Conservation (phyloP, 2,113 vertebrate genomes). For the Melanostigma gelatinosum region DNA sequence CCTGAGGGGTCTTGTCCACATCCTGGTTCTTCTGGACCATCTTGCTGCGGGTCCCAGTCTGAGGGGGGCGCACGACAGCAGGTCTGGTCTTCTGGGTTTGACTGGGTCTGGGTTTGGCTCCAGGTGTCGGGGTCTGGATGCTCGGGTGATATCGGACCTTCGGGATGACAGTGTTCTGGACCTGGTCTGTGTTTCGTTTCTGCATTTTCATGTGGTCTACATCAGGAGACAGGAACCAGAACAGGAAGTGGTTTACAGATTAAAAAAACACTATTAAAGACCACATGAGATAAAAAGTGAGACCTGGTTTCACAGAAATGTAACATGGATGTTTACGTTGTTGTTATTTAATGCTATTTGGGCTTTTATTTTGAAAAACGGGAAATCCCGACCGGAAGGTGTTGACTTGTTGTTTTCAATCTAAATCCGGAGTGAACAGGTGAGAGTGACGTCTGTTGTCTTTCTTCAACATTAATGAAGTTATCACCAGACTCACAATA, state of each 20-base stretch:
- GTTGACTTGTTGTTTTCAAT: not conserved
- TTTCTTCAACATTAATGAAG: too few relatives aligned
- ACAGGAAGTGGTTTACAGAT: not conserved
- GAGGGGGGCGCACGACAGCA: not conserved
- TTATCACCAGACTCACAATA: too few relatives aligned
- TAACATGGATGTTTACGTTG: too few relatives aligned
- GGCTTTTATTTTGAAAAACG: not conserved
- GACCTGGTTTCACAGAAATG: too few relatives aligned
- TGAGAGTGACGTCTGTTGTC: too few relatives aligned
- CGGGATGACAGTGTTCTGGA: constrained; percentile 21
- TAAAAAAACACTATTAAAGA: not conserved
- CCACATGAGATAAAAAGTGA: too few relatives aligned
- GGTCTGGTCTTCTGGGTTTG: not conserved
- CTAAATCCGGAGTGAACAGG: not conserved
- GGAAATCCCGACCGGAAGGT: not conserved
- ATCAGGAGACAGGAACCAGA: not conserved
- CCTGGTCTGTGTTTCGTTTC: not conserved
- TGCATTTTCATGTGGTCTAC: not conserved
- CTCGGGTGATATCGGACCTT: constrained; percentile 62
- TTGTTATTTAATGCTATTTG: too few relatives aligned
- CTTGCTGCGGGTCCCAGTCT: not conserved
- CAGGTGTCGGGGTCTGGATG: constrained; percentile 26
- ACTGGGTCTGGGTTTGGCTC: constrained; percentile 7
- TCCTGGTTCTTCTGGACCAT: not conserved
- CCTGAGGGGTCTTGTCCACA: not conserved